Base-by-base conservation (phyloP, 2,797 vertebrate species). In the Champsocephalus esox region DNA sequence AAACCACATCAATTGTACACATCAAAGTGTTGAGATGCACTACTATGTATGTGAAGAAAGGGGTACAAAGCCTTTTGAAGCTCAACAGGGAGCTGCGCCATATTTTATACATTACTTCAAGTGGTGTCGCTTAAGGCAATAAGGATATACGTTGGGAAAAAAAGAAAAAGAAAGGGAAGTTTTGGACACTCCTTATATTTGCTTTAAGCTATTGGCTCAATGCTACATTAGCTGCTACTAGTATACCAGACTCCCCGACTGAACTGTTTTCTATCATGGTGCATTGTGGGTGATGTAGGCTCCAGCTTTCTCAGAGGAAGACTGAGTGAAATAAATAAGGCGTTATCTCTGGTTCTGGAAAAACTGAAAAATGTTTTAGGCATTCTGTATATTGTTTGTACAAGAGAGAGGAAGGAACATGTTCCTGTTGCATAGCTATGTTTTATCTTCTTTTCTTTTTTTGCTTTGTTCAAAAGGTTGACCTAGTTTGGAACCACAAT, bases 11-110 rank as follows among this genome's bases (percentile, higher is more conserved):
- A 38, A 45, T 65, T 65, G 79, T 58, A 50, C 45, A 68, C 51
- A 77, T 72, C 50, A 55, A 55, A 12, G 41, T 32, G 45, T 57
- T 38, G 38, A 9, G n/a, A 49, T 49, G 17, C 21, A 16, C 46
- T 21, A 38, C 55, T 61, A 4, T 38, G 24, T 5, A 56, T 44
- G 24, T 49, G 49, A 14, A 16, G 3, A 13, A 24, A 14, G 24
- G 24, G 34, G 16, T 10, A 69, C n/a, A 56, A 62, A 67, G 3
- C 28, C 16, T 21, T 67, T 16, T 45, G 43, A 28, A 12, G 41
- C 50, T 78, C 45, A 59, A 61, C 34, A 17, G 34, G 51, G 50
- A 70, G 57, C 46, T 54, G 45, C 19, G 16, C 28, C 41, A 48
- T 56, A 51, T 52, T 10, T 16, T 17, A 67, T 65, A 21, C 75